phyloP scores from a whole-genome alignment of 1,140 invertebrate species.

The Alviniconcha marisindica region DNA sequence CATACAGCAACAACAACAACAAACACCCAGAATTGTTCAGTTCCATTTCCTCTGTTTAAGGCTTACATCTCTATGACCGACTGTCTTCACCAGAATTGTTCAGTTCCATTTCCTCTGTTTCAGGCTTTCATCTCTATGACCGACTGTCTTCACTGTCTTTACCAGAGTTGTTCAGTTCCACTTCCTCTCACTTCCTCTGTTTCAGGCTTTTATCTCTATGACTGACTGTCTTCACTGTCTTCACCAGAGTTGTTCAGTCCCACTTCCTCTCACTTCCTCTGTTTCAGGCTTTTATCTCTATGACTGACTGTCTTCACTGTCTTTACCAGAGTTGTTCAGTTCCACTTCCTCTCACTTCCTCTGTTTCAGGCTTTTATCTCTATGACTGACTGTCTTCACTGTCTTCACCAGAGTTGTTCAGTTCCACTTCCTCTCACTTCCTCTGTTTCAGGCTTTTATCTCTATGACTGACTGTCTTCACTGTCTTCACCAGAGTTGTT shows the following conservation, averaged over 20 bases:
- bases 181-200: no score
- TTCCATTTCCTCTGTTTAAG: background rate
- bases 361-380: background rate
- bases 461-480: no score
- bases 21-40: no score
- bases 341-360: no score
- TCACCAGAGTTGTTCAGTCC: background rate
- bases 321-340: background rate
- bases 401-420: background rate
- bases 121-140: no score
- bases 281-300: no score
- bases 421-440: no score
- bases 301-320: no score
- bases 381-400: background rate
- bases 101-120: no score
- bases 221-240: background rate
- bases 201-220: background rate
- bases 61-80: background rate
- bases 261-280: no score
- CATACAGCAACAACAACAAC: background rate
- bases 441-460: background rate
- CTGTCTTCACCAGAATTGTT: background rate
- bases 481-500: background rate
- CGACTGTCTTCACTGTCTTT: no score
- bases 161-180: no score